phyloP scores from a whole-genome alignment of 1,140 invertebrate genomes.

The Drosophila sulfurigaster region DNA sequence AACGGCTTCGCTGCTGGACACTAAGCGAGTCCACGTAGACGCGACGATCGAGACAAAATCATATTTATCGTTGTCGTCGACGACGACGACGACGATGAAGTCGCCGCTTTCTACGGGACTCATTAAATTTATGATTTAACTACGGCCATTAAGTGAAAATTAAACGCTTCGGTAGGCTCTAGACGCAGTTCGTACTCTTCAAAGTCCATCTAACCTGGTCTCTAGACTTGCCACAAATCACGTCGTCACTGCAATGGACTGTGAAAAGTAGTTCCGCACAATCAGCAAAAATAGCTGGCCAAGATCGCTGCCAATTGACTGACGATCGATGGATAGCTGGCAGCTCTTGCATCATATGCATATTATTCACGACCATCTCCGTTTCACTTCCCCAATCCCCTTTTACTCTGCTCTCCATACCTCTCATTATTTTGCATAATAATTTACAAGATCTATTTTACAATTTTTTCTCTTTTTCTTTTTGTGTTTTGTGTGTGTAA shows the following conservation, averaged over 20 bases:
- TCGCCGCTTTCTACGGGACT: constrained; percentile 46
- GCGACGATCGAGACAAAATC: constrained; percentile 1
- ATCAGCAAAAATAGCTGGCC: constrained; percentile 11
- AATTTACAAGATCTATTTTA: constrained; percentile 34
- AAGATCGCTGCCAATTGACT: constrained; percentile 21
- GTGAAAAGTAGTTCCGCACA: constrained; percentile 40
- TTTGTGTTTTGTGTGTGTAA: constrained; percentile 3
- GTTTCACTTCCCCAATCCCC: not conserved
- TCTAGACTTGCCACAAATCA: not conserved
- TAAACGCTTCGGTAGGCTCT: constrained; percentile 48
- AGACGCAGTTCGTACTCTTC: constrained; percentile 5
- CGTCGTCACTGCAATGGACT: constrained; percentile 32
- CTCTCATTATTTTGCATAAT: constrained; percentile 39
- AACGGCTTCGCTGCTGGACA: constrained; percentile 48
- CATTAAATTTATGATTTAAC: constrained; percentile 58
- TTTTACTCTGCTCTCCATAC: not conserved
- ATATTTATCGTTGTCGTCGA: constrained; percentile 16
- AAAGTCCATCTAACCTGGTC: not conserved
- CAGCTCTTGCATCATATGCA: constrained; percentile 34
- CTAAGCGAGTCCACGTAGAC: constrained; percentile 25
- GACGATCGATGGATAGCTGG: constrained; percentile 1
- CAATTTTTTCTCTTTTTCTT: too few species aligned
- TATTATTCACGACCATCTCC: constrained; percentile 23
- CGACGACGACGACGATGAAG: not conserved
- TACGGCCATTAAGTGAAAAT: constrained; percentile 56